Evolutionary conservation across 2,113 vertebrate genomes (phyloP).

Genomic region (Bos indicus): DNA sequence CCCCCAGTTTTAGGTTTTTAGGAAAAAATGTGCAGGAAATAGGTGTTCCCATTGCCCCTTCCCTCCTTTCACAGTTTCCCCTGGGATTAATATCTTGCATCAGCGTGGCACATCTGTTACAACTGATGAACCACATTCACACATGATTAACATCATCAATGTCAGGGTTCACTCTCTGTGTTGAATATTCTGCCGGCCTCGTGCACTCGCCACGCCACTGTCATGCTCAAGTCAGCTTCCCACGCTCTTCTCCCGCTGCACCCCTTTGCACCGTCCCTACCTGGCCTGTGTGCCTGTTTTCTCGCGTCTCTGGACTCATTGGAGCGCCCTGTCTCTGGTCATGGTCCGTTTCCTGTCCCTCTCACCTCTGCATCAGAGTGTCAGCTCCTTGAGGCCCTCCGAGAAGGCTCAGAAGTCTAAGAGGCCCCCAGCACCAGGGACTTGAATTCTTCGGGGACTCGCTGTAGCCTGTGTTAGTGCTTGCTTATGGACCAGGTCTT

Average conservation of each 20-base stretch:
- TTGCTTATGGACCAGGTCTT: background rate
- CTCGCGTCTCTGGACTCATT: background rate
- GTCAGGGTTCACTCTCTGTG: background rate
- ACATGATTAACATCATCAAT: background rate
- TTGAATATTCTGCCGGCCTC: background rate
- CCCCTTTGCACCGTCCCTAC: background rate
- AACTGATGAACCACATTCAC: background rate
- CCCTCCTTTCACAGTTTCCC: no score
- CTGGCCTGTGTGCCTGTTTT: no score
- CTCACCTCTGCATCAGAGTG: background rate
- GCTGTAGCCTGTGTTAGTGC: fast-evolving
- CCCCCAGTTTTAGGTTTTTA: background rate
- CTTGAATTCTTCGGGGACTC: background rate
- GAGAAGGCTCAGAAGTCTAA: background rate
- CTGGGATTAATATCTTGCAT: background rate
- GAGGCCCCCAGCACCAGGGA: background rate
- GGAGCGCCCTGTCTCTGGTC: background rate
- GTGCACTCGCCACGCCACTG: fast-evolving
- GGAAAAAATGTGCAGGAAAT: background rate
- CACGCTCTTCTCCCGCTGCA: fast-evolving
- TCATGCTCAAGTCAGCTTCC: background rate
- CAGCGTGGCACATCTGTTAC: background rate
- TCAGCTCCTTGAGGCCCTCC: background rate
- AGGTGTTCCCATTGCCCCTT: background rate
- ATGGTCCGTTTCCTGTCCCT: background rate